Evolutionary conservation across 2,888 invertebrate genomes (phyloP).

Genomic region (Drosophila setosimentum): DNA sequence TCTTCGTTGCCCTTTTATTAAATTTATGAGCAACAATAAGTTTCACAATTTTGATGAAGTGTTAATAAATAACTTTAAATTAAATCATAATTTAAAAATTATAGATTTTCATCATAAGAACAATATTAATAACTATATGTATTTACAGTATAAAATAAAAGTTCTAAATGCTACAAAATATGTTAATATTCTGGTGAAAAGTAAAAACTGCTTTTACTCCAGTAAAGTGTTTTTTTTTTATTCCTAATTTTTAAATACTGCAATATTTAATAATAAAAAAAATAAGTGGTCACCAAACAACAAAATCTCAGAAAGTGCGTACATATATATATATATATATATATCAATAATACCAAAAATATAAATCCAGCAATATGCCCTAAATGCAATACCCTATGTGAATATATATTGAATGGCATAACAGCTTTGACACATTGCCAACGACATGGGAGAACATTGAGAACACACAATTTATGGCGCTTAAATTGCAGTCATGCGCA

Average conservation of each 20-base stretch:
- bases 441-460: slow-evolving; percentile 42
- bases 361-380: slow-evolving; percentile 11
- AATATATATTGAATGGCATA: slow-evolving; percentile 14
- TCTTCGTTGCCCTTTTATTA: not conserved
- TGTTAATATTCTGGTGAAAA: not conserved
- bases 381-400: slow-evolving; percentile 22
- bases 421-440: slow-evolving; percentile 69
- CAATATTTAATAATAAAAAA: not conserved
- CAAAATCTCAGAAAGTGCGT: not conserved
- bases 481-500: slow-evolving; percentile 80
- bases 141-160: not conserved
- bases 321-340: not conserved
- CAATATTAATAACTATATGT: not conserved
- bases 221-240: not conserved
- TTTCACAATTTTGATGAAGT: not conserved
- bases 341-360: not conserved
- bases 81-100: not conserved
- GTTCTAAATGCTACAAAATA: not conserved
- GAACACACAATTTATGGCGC: slow-evolving; percentile 75
- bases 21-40: not conserved
- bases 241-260: too few species aligned
- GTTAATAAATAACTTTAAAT: not conserved
- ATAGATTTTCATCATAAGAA: not conserved
- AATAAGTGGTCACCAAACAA: not conserved
- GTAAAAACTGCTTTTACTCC: not conserved